Evolutionary conservation across 2,113 vertebrate genomes (phyloP).

Genomic region (Diphyllodes magnificus): DNA sequence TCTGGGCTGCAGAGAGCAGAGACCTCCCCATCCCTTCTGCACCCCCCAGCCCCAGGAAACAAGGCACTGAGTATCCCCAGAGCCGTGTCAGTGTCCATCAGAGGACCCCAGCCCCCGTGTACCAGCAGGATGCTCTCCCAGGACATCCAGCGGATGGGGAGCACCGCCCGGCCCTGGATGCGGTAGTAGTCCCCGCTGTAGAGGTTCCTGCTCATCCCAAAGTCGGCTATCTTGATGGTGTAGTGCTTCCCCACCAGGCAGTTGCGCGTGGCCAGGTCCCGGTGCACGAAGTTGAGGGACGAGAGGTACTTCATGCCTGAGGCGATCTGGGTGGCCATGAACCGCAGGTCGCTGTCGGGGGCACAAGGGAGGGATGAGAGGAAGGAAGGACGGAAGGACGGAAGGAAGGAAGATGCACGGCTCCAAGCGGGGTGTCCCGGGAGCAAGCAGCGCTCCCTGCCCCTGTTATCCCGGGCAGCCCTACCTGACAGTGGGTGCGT

Average conservation of each 20-base stretch:
- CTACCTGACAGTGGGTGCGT: conserved; percentile 76
- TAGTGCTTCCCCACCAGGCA: conserved; percentile 92
- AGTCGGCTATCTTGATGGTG: conserved; percentile 97
- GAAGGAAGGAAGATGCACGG: accelerated
- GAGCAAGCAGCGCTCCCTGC: not conserved
- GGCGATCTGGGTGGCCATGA: conserved; percentile 90
- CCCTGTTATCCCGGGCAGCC: accelerated
- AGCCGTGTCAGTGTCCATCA: accelerated
- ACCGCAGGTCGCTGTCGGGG: conserved; percentile 65
- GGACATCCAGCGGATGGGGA: conserved; percentile 99
- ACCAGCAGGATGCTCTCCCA: conserved; percentile 98
- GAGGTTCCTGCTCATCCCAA: conserved; percentile 97
- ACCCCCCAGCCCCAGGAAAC: not conserved
- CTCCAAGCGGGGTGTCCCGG: accelerated
- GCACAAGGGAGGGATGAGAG: not conserved
- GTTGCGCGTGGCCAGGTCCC: conserved; percentile 94
- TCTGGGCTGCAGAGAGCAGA: not conserved
- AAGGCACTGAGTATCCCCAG: not conserved
- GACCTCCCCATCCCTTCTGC: not conserved
- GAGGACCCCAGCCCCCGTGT: not conserved
- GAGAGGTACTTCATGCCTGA: conserved; percentile 97
- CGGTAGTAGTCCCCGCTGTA: conserved; percentile 97
- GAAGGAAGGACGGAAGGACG: not conserved
- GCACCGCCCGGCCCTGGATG: conserved; percentile 93
- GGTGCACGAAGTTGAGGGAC: conserved; percentile 95